Evolutionary conservation across 2,797 vertebrate genomes (phyloP), one percentile per base, ranked within the genome.

Genomic region (Sparidentex hasta): DNA sequence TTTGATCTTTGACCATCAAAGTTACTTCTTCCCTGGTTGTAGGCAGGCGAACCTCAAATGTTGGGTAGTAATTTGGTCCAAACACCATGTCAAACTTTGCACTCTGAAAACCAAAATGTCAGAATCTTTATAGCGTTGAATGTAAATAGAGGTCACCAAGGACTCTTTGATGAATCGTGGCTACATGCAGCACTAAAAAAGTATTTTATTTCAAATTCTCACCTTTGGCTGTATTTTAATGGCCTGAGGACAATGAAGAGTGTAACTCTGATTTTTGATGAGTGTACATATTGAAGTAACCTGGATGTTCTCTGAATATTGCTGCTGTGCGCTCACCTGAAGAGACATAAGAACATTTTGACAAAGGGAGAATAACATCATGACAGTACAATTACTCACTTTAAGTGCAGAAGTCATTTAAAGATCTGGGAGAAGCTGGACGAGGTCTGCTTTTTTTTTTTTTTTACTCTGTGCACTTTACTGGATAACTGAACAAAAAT

Each of bases 41-140:
- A 2, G 46, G n/a, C 25, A 79, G 41, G 8, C 27, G 6, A 18
- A 83, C 41, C 71, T 68, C 57, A 76, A 83, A 79, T 0, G 58
- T 57, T 5, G 67, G 57, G 17, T 48, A 44, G 57, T 33, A 83
- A 25, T 83, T 65, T 9, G 76, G 76, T 58, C 65, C 64, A 59
- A 54, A 66, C 11, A 66, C 63, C 57, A 63, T 14, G 51, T 46
- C 18, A 25, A 79, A 79, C 8, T 67, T 18, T 43, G 50, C 63
- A 16, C 17, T 52, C 80, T 82, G 59, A 48, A 79, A 65, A 62
- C n/a, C 51, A 52, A 57, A 57, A 17, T 56, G 55, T 8, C 52
- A 59, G 38, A 3, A 18, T n/a, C 2, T 27, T 7, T 1, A 27
- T 18, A 11, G n/a, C 11, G 47, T 41, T 12, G 17, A n/a, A 14